Base-by-base conservation (phyloP, 92 coral and sea anemone species). In the Phenganax subtilis region DNA sequence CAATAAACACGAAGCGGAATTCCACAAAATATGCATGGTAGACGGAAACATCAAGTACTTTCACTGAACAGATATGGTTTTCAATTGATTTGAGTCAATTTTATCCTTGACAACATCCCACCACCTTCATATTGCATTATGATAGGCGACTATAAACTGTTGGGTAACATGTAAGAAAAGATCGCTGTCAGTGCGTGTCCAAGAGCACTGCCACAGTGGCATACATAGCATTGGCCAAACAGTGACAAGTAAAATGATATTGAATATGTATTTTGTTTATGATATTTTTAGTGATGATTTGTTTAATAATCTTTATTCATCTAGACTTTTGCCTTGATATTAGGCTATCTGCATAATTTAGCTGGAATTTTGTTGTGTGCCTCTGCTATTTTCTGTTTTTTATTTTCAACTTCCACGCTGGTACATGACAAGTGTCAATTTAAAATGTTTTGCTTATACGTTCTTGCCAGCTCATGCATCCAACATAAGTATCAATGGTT, bases 1-100 rank as follows among this genome's bases (percentile, higher is more conserved):
- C 73, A 68, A 68, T 30, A 30, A 68, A 64, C 70, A 64, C 0
- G 70, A 64, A 64, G 70, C 70, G 70, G 30, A 30, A 20, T 64
- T 30, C 47, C 27, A 64, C 37, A 20, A 17, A 28, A 37, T 37
- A 1, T 37, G 47, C 47, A 37, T 37, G 37, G 0, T 20, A 64
- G 10, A 64, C 7, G 54, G 16, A 27, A 37, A 68, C 67, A 68
- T 30, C 73, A 15, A 30, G 27, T 64, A 7, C 53, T 68, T n/a
- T 8, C 16, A 30, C 47, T 37, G 47, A 37, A 37, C 47, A 37
- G 47, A 37, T 37, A 37, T 37, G 47, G 47, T 37, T 37, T 37
- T 37, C 47, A 37, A 37, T 37, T 37, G 47, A 2, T 37, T 37
- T 37, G 47, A 37, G 47, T 37, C 47, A 37, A 37, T 37, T 37